These are phyloP conservation scores for Eunapius fragilis DNA, from an alignment of 37 sponge, comb jelly and placozoan genomes.

Conservation along the genomic window DNA sequence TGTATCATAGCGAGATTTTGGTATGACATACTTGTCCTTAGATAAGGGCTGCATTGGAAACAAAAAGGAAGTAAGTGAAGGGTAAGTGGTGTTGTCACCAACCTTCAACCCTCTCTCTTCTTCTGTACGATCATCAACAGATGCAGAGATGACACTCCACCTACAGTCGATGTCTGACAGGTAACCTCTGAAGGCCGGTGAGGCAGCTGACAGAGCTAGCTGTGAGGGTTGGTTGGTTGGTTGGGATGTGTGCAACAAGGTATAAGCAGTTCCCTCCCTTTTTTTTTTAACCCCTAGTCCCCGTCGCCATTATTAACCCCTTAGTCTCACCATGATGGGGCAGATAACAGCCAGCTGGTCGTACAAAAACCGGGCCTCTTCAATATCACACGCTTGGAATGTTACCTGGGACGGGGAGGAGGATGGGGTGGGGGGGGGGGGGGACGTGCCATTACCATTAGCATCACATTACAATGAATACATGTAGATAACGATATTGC, in stretches of 20 bases:
- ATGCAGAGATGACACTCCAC: slow-evolving; percentile 74
- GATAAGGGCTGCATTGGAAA: slow-evolving; percentile 51
- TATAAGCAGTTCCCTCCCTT: no score
- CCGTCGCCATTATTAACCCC: no score
- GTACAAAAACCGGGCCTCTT: slow-evolving; percentile 85
- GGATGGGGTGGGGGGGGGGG: no score
- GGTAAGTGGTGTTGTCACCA: background rate
- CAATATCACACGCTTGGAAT: slow-evolving; percentile 85
- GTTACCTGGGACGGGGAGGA: slow-evolving; percentile 88
- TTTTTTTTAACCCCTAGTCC: no score
- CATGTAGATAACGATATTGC: no score
- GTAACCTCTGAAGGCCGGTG: slow-evolving; percentile 86
- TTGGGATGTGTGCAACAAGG: no score
- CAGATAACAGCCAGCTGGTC: slow-evolving; percentile 91
- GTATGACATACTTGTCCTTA: slow-evolving; percentile 69
- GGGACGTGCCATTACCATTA: no score
- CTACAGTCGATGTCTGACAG: slow-evolving; percentile 89
- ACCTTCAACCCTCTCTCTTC: slow-evolving; percentile 88
- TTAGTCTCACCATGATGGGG: slow-evolving; percentile 84
- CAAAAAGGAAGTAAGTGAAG: background rate
- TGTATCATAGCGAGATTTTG: slow-evolving; percentile 80
- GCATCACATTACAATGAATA: no score
- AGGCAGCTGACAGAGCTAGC: slow-evolving; percentile 88
- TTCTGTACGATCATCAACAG: slow-evolving; percentile 91
- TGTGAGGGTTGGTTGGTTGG: no score